Conservation (phyloP, 2,797 vertebrate species). For the Micromesistius poutassou region DNA sequence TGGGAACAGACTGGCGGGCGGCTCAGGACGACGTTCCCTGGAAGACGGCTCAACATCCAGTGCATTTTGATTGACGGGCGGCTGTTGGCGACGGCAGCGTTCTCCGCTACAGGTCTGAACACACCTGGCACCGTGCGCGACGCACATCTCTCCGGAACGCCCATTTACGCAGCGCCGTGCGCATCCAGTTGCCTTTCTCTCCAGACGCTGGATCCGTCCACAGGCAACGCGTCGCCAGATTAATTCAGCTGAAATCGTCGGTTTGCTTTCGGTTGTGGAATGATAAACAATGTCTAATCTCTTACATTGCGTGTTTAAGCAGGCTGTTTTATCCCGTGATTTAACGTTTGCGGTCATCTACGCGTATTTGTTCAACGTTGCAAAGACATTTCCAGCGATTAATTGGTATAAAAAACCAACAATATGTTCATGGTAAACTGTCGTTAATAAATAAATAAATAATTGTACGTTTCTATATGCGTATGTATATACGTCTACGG, state of each 20-base stretch:
- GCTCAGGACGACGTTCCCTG: constrained; percentile 18
- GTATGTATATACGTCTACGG: neutral
- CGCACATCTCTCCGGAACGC: constrained; percentile 50
- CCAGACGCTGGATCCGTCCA: neutral
- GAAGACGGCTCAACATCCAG: constrained; percentile 38
- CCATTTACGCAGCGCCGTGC: constrained; percentile 53
- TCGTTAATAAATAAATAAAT: neutral
- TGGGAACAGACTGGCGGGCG: neutral
- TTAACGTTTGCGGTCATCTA: too few relatives aligned
- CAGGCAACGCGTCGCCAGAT: neutral
- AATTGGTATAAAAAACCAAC: too few relatives aligned
- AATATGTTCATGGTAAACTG: too few relatives aligned
- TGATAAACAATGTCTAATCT: too few relatives aligned
- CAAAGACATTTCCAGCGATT: too few relatives aligned
- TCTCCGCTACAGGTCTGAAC: constrained; percentile 66
- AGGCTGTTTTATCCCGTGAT: too few relatives aligned
- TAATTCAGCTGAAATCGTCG: too few relatives aligned
- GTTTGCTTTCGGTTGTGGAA: too few relatives aligned
- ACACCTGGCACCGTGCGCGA: constrained; percentile 61
- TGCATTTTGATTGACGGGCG: constrained; percentile 29
- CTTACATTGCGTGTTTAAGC: too few relatives aligned
- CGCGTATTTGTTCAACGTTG: too few relatives aligned
- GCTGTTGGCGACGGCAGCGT: constrained; percentile 19
- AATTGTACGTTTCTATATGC: neutral
- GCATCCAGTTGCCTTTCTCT: neutral